Base-by-base conservation (phyloP, 2,888 invertebrate genomes). In the Chrysina gloriosa region DNA sequence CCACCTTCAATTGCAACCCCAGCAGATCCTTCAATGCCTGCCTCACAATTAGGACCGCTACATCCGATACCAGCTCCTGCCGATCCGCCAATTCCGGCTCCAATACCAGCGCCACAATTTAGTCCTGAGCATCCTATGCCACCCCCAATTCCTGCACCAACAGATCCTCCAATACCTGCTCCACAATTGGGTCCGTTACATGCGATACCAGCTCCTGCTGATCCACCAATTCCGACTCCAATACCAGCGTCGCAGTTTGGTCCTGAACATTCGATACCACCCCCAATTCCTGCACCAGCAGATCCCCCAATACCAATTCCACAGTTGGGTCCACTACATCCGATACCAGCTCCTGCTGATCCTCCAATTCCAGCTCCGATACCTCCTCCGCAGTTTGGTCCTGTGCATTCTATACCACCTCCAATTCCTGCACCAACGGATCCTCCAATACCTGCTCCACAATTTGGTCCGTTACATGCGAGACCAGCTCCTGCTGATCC, bases 131-230 rank as follows among this genome's bases (percentile, higher is more conserved):
- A 48, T 25, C 3, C 48, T 4, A 48, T 25, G 5, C 48, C 27
- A 25, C 3, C 27, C n/a, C 11, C 48, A 48, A n/a, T 6, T 5
- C 48, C 1, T 3, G 48, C 48, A 23, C 4, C 23, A 1, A 4
- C 25, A 11, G 11, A 23, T 23, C 9, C 27, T 5, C 48, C 11
- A 9, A 25, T 14, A 5, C 48, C 48, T 11, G 27, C n/a, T 11
- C 48, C 48, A 23, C 48, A 48, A 27, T 50, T 50, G 1, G 50
- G 50, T 50, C 50, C 50, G 1, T 25, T 23, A 50, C 50, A 50
- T 50, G 14, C 50, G 3, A 50, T 9, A 5, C 50, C 50, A 25
- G 50, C 50, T 2, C 50, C 50, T 9, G 25, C 50, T 9, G 9
- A 9, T 7, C n/a, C 47, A 1, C 7, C 47, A 7, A 4, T 21